Conservation (phyloP, 1,140 invertebrate species). For the Andrena cerasifolii region DNA sequence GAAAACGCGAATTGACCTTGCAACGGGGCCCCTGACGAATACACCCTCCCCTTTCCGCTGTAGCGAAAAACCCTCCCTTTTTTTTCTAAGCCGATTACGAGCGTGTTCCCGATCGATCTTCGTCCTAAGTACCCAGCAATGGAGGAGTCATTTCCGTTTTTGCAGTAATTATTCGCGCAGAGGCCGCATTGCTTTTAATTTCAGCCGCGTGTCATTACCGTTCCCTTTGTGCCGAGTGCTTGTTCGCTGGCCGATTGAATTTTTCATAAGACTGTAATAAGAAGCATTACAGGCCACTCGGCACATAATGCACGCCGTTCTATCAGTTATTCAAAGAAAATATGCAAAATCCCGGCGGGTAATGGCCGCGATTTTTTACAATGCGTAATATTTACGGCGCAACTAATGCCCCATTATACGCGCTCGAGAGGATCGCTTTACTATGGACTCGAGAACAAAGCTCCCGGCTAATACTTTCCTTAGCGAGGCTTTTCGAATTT, state of each 20-base stretch:
- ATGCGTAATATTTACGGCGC: slow-evolving; percentile 3
- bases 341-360: slow-evolving; percentile 1
- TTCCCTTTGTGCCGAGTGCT: background rate
- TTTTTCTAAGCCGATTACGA: slow-evolving; percentile 1
- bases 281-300: slow-evolving; percentile 3
- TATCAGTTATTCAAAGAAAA: slow-evolving; percentile 9
- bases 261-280: slow-evolving; percentile 41
- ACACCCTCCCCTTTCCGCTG: too few relatives aligned
- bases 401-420: background rate
- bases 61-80: background rate
- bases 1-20: too few relatives aligned
- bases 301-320: slow-evolving; percentile 10
- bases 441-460: background rate
- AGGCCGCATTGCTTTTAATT: slow-evolving; percentile 29
- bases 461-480: background rate
- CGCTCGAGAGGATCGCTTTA: background rate
- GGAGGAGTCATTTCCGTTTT: slow-evolving; percentile 43
- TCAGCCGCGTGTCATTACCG: slow-evolving; percentile 20
- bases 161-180: slow-evolving; percentile 28
- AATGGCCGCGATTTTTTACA: slow-evolving; percentile 4
- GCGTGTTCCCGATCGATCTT: slow-evolving; percentile 41
- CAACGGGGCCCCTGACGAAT: too few relatives aligned
- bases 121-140: slow-evolving; percentile 26
- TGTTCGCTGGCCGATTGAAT: slow-evolving; percentile 29
- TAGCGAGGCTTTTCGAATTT: background rate